These are phyloP conservation scores for Drosophila ambigua DNA, from an alignment of 1,140 invertebrate genomes.

Conservation along the genomic window DNA sequence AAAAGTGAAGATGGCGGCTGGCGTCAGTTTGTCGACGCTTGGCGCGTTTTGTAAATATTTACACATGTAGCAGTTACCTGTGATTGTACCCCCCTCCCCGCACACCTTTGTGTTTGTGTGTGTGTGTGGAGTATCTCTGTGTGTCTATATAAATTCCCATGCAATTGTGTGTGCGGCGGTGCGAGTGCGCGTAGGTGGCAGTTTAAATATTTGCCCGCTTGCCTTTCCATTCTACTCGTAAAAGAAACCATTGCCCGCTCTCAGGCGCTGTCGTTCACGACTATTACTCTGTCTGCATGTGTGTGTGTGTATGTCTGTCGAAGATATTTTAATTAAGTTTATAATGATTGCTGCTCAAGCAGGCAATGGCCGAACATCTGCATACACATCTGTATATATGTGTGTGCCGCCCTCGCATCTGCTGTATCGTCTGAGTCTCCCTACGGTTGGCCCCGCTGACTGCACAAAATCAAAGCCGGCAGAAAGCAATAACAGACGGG, in stretches of 20 bases:
- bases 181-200: constrained; percentile 21
- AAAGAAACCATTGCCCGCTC: constrained; percentile 49
- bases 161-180: constrained; percentile 28
- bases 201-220: constrained; percentile 42
- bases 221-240: constrained; percentile 26
- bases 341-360: constrained; percentile 60
- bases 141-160: constrained; percentile 45
- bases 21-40: constrained; percentile 76
- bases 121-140: constrained; percentile 7
- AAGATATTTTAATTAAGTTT: constrained; percentile 78
- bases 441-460: not conserved
- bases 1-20: constrained; percentile 69
- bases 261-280: constrained; percentile 44
- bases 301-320: constrained; percentile 21
- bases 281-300: constrained; percentile 22
- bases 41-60: constrained; percentile 81
- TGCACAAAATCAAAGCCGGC: constrained; percentile 68
- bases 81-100: constrained; percentile 59
- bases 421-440: constrained; percentile 32
- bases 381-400: not conserved
- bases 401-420: constrained; percentile 2
- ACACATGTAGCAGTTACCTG: constrained; percentile 81
- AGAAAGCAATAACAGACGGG: constrained; percentile 68
- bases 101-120: not conserved
- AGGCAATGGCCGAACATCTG: constrained; percentile 1